These are phyloP conservation scores for Mus spretus DNA, from an alignment of 2,797 vertebrate species.

Conservation along the genomic window DNA sequence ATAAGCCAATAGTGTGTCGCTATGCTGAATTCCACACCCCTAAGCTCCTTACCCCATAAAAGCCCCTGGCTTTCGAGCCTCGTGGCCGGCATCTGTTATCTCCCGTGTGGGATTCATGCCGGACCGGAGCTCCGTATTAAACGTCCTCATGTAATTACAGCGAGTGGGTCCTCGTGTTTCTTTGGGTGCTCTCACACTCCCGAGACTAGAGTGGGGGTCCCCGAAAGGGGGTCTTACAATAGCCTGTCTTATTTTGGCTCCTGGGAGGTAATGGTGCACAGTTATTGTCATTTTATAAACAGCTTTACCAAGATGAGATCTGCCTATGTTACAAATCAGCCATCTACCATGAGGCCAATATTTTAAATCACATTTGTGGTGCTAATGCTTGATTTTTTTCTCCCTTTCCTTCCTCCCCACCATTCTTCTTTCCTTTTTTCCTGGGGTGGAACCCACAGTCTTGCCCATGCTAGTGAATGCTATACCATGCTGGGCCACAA, in stretches of 20 bases:
- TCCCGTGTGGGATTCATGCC: too few species aligned
- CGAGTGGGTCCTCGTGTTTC: too few species aligned
- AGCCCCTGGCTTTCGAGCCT: too few species aligned
- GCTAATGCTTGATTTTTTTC: background rate
- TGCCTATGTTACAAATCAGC: background rate
- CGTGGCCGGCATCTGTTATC: too few species aligned
- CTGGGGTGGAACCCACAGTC: background rate
- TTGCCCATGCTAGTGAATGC: background rate
- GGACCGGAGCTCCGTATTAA: too few species aligned
- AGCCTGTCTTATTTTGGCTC: background rate
- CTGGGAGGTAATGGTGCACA: background rate
- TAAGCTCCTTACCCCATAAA: too few species aligned
- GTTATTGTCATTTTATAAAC: background rate
- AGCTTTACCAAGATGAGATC: slow-evolving; percentile 4
- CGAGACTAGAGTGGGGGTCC: too few species aligned
- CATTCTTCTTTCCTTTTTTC: background rate
- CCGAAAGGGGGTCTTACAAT: too few species aligned
- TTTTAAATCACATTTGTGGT: background rate
- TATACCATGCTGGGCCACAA: background rate
- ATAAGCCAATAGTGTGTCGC: too few species aligned
- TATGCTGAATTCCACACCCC: too few species aligned
- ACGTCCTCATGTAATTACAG: too few species aligned
- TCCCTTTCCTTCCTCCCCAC: background rate
- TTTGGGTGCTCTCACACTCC: too few species aligned
- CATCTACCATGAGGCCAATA: background rate